Evolutionary conservation across 2,797 vertebrate genomes (phyloP), one percentile per base, ranked within the genome.

Genomic region (Siniperca scherzeri): DNA sequence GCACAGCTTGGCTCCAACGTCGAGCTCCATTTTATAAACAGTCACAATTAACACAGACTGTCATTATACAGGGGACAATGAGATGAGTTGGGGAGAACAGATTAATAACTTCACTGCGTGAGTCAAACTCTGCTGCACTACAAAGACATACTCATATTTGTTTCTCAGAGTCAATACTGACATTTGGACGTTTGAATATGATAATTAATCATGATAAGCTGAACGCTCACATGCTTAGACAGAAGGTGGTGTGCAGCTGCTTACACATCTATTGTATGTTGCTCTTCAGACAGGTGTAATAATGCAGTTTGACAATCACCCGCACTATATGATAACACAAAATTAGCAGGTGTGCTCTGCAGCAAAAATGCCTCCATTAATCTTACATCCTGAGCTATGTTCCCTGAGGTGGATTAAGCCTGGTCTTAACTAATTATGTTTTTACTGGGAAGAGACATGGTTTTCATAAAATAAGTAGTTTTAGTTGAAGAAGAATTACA

Each of bases 11-110:
- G 92, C 88, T 93, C 91, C 87, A 78, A 89, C 85, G 87, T 90
- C 87, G 85, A 92, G 89, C 91, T 90, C 74, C 88, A 90, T 95
- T 93, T 91, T 88, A 87, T 70, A 92, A 96, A 95, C 91, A 92
- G 91, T 92, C 93, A 94, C 84, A 95, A 91, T 89, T 96, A 96
- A 95, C 95, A 91, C 89, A 92, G 90, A 86, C 83, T 93, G 94
- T 95, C 94, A 93, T 95, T 95, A 96, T 89, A 21, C 73, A 68
- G 88, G 88, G 86, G 92, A 91, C 91, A 91, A 93, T 88, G 90
- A 94, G 91, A 94, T 88, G 90, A 92, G 89, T 93, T 84, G 87
- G 85, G 85, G 90, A 89, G 87, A 94, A 85, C 77, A 90, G 91
- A 95, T 95, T 92, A 94, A 95, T 93, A 93, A 93, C 91, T 89